Evolutionary conservation across 2,797 vertebrate species (phyloP).

Genomic region (Yasuhikotakia modesta): DNA sequence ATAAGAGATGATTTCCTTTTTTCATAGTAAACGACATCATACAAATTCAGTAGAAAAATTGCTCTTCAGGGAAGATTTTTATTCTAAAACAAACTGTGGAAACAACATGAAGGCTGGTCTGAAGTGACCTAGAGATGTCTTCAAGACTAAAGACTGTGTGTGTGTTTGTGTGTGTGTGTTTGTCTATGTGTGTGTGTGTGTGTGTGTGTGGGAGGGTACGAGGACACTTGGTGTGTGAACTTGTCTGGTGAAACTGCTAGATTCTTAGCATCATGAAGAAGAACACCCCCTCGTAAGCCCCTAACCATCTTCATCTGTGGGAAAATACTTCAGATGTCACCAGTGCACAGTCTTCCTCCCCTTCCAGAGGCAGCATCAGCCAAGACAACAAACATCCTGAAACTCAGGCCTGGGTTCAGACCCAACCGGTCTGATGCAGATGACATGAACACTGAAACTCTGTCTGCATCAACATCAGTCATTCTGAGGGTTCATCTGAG

Average conservation of each 20-base stretch:
- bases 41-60: no score
- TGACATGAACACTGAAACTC: no score
- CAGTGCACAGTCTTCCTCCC: slow-evolving; percentile 62
- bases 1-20: no score
- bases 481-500: no score
- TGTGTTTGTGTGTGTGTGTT: no score
- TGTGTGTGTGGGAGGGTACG: background rate
- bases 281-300: no score
- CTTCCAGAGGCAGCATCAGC: slow-evolving; percentile 60
- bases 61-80: no score
- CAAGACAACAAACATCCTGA: slow-evolving; percentile 59
- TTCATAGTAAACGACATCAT: background rate
- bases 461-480: no score
- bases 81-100: no score
- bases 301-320: slow-evolving; percentile 72
- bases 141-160: slow-evolving; percentile 55
- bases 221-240: slow-evolving; percentile 29
- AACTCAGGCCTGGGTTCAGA: no score
- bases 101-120: slow-evolving; percentile 32
- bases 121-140: slow-evolving; percentile 30
- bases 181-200: background rate
- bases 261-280: slow-evolving; percentile 18
- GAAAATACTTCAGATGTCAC: slow-evolving; percentile 74
- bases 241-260: slow-evolving; percentile 37
- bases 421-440: no score